These are phyloP conservation scores for Corythaeola cristata DNA, from an alignment of 2,113 vertebrate species.

Conservation along the genomic window DNA sequence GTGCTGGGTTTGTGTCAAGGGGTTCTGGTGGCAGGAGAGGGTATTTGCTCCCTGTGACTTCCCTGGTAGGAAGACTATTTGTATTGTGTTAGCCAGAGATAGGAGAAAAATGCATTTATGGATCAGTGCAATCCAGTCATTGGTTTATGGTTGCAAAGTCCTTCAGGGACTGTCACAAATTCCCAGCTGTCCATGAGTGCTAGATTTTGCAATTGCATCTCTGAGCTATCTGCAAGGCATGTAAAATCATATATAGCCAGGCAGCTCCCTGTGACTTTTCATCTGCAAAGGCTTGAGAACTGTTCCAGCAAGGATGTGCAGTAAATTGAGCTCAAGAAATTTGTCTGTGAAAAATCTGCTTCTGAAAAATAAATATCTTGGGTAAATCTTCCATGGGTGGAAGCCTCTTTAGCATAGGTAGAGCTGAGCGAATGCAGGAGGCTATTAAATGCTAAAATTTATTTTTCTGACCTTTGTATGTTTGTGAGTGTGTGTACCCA, in stretches of 20 bases:
- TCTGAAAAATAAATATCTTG: not conserved
- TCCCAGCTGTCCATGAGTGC: not conserved
- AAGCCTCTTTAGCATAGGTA: not conserved
- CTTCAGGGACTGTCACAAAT: conserved; percentile 57
- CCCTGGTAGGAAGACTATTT: conserved; percentile 47
- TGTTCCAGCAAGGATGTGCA: conserved; percentile 32
- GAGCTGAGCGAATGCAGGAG: not conserved
- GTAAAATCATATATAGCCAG: not conserved
- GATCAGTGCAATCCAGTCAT: conserved; percentile 56
- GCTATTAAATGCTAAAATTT: not conserved
- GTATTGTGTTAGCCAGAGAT: conserved; percentile 45
- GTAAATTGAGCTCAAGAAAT: conserved; percentile 42
- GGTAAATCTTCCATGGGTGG: not conserved
- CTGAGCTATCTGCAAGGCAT: conserved; percentile 22
- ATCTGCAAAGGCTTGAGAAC: not conserved
- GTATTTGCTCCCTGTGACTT: too few relatives aligned
- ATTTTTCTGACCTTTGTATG: not conserved
- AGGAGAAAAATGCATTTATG: conserved; percentile 51
- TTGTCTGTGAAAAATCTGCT: not conserved
- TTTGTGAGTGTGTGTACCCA: not conserved
- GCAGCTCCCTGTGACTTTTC: not conserved
- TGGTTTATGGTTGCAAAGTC: conserved; percentile 37
- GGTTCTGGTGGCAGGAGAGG: too few relatives aligned
- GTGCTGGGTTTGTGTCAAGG: too few relatives aligned
- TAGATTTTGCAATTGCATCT: conserved; percentile 38